Conservation (phyloP, 2,113 vertebrate species). For the Ptilonorhynchus violaceus region DNA sequence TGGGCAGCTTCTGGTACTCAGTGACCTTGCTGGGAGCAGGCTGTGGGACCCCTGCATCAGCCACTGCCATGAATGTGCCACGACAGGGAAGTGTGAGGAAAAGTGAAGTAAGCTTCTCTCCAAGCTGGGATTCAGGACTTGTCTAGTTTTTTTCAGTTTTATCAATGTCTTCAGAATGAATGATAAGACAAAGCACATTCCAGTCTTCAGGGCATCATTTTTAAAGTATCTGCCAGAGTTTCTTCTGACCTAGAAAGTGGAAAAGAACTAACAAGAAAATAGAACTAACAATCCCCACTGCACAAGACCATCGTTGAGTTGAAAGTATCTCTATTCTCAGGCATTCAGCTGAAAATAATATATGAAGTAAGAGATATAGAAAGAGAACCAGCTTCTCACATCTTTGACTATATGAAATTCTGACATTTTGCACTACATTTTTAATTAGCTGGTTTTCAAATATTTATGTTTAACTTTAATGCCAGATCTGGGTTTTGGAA, state of each 20-base stretch:
- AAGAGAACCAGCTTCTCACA: not conserved
- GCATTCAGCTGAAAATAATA: not conserved
- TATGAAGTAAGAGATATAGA: not conserved
- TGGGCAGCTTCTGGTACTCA: accelerated
- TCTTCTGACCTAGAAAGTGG: constrained; percentile 11
- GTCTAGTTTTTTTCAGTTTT: not conserved
- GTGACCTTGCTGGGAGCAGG: not conserved
- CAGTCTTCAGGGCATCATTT: not conserved
- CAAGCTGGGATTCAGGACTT: not conserved
- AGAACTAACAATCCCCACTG: not conserved
- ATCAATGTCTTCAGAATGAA: not conserved
- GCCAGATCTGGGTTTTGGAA: not conserved
- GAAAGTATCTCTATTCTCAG: not conserved
- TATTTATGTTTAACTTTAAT: constrained; percentile 8
- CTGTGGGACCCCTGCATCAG: not conserved
- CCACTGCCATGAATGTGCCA: too few relatives aligned
- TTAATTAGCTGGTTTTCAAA: constrained; percentile 2
- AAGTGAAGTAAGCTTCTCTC: not conserved
- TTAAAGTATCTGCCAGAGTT: not conserved
- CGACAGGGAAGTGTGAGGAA: not conserved
- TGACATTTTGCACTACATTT: not conserved
- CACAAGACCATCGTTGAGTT: not conserved
- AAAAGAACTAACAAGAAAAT: not conserved
- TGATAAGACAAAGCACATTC: not conserved
- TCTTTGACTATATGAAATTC: not conserved